phyloP scores from a whole-genome alignment of 2,797 vertebrate species.

The Pantherophis alleghaniensis region DNA sequence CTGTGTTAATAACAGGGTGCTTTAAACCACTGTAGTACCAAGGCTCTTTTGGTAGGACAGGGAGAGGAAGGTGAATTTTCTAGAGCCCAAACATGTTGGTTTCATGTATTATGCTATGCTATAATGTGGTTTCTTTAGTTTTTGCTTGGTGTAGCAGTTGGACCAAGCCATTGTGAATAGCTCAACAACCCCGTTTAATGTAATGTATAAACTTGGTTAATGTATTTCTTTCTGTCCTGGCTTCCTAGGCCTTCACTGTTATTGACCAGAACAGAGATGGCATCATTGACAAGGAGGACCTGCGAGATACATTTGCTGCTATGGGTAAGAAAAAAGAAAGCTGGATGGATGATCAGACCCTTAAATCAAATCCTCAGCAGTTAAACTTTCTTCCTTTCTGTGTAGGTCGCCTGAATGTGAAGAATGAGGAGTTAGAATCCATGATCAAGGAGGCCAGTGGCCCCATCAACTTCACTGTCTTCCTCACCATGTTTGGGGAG shows the following conservation, averaged over 20 bases:
- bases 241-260: slow-evolving; percentile 87
- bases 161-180: not conserved
- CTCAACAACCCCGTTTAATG: not conserved
- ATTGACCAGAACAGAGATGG: slow-evolving; percentile 96
- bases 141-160: not conserved
- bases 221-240: not conserved
- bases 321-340: slow-evolving; percentile 76
- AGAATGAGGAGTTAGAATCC: slow-evolving; percentile 90
- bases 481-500: slow-evolving; percentile 95
- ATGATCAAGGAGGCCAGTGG: slow-evolving; percentile 95
- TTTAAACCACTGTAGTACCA: no score
- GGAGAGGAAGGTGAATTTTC: not conserved
- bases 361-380: not conserved
- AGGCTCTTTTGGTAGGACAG: not conserved
- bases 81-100: not conserved
- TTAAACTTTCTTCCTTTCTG: not conserved
- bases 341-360: not conserved
- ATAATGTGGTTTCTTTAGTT: not conserved
- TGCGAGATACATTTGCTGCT: slow-evolving; percentile 88
- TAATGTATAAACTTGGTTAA: not conserved
- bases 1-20: no score
- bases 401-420: slow-evolving; percentile 85
- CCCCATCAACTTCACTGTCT: slow-evolving; percentile 95
- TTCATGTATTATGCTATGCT: not conserved
- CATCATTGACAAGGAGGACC: slow-evolving; percentile 92